Base-by-base conservation (phyloP, 2,888 invertebrate species). In the Drosophila neonasuta region DNA sequence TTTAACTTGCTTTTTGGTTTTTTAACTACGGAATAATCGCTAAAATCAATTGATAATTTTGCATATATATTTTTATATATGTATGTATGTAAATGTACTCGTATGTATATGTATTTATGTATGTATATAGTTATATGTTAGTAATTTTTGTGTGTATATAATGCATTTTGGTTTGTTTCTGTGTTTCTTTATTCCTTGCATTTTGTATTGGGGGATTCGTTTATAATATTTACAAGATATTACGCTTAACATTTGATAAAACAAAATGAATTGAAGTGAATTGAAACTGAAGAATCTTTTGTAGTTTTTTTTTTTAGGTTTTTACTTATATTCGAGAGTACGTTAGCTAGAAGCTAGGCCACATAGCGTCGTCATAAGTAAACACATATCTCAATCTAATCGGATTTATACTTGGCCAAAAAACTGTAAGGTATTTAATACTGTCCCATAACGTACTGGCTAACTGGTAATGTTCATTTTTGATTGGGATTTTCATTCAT, bases 41-140 rank as follows among this genome's bases (percentile, higher is more conserved):
- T 81, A 79, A 86, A 80, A 82, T 79, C 83, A 80, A 74, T 85
- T 62, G 67, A 86, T 82, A 79, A 74, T 79, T 79, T 82, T 77
- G 62, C 68, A 69, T 77, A 77, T 83, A 51, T 73, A 72, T 20
- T 57, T 75, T 72, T 71, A 41, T 66, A 58, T 15, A 29, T 58
- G 60, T 66, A 32, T 36, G 15, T 41, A 49, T 45, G 44, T 61
- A 46, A 34, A 52, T 60, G 39, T 52, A 69, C 59, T 71, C 39
- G 24, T 60, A 50, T 65, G 41, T 57, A 55, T 36, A 59, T 58
- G 65, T 67, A 69, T 61, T 46, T 68, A 42, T 29, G 24, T 57
- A 52, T 67, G 61, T 49, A 54, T 61, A 66, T 54, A 49, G 44
- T 20, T 58, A 55, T 42, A 50, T 61, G 60, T 30, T 39, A 51